Evolutionary conservation across 2,888 invertebrate species (phyloP).

Genomic region (Copidosoma aretas): DNA sequence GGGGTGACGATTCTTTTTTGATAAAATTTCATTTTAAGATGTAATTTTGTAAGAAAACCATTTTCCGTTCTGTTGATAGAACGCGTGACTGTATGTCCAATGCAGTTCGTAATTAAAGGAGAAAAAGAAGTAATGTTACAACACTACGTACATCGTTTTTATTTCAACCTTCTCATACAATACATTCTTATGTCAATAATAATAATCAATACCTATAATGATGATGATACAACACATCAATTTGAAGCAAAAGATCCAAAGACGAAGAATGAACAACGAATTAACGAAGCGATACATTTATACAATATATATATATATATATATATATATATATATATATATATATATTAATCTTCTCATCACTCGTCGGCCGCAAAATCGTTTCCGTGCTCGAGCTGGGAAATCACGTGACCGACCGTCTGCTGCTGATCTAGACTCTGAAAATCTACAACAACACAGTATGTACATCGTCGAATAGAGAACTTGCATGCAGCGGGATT

Average conservation of each 20-base stretch:
- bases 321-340: too few relatives aligned
- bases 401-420: not conserved
- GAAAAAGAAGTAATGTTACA: constrained; percentile 34
- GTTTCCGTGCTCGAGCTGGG: not conserved
- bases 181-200: not conserved
- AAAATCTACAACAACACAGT: constrained; percentile 19
- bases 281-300: not conserved
- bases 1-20: constrained; percentile 29
- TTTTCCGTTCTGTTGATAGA: constrained; percentile 38
- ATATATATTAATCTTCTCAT: too few relatives aligned
- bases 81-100: constrained; percentile 33
- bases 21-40: constrained; percentile 36
- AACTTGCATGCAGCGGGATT: too few relatives aligned
- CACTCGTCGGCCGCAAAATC: not conserved
- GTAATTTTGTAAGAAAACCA: constrained; percentile 37
- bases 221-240: not conserved
- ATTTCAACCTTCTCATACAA: constrained; percentile 2
- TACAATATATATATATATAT: too few relatives aligned
- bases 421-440: constrained; percentile 8
- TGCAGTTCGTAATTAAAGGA: constrained; percentile 33
- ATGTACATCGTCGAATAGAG: too few relatives aligned
- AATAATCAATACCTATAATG: not conserved
- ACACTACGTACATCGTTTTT: constrained; percentile 19
- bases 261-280: not conserved
- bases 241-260: not conserved